These are phyloP conservation scores for Geococcyx californianus DNA, from an alignment of 2,113 vertebrate genomes.

Conservation along the genomic window DNA sequence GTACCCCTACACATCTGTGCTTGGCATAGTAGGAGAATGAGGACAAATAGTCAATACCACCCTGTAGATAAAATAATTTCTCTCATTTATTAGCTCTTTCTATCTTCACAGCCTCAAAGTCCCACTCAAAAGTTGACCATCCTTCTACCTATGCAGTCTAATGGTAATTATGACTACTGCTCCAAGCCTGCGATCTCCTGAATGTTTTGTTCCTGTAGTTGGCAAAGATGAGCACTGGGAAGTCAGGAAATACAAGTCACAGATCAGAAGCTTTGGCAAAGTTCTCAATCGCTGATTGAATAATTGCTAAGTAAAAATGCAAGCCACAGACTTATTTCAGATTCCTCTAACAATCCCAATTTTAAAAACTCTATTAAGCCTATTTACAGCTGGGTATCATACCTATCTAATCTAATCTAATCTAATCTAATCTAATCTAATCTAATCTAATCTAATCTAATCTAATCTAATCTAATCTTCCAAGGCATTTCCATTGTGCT, in stretches of 20 bases:
- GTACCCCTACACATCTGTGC: not conserved
- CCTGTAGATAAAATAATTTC: not conserved
- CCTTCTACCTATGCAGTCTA: not conserved
- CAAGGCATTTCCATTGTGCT: not conserved
- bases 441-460: too few species aligned
- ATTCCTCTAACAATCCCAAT: not conserved
- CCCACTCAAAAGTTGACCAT: not conserved
- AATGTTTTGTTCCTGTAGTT: not conserved
- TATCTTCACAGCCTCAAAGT: not conserved
- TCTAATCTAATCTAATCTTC: not conserved
- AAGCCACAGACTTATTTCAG: not conserved
- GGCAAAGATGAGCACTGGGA: not conserved
- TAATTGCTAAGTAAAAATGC: slow-evolving; percentile 6
- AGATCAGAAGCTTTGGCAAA: not conserved
- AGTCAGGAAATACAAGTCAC: not conserved
- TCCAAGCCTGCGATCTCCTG: not conserved
- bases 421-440: too few species aligned
- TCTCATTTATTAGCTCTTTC: not conserved
- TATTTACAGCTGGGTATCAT: not conserved
- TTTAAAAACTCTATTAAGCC: slow-evolving; percentile 5
- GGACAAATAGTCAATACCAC: not conserved
- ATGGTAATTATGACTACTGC: not conserved
- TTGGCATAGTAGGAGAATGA: not conserved
- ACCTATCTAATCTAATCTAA: not conserved
- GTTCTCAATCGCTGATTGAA: not conserved